These are phyloP conservation scores for Synanceia verrucosa DNA, from an alignment of 2,797 vertebrate species.

Conservation along the genomic window DNA sequence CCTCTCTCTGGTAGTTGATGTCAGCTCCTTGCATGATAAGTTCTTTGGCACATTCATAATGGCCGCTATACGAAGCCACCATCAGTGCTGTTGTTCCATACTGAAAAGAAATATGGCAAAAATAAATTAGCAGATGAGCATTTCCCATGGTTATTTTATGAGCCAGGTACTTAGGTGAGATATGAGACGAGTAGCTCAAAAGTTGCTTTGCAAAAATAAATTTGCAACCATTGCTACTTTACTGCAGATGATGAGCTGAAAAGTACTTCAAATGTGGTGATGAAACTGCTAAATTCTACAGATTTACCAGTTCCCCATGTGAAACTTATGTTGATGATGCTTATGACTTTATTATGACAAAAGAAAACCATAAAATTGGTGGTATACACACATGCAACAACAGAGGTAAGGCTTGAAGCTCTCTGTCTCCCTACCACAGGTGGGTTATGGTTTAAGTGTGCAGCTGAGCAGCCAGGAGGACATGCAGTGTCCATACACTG, in stretches of 20 bases:
- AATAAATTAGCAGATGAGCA: background rate
- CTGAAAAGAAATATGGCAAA: conserved; percentile 72
- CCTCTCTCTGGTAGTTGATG: conserved; percentile 97
- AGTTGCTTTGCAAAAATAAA: background rate
- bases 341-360: background rate
- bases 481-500: conserved; percentile 87
- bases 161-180: background rate
- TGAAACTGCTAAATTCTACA: background rate
- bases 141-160: background rate
- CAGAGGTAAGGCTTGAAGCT: conserved; percentile 29
- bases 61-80: conserved; percentile 93
- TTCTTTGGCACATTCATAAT: conserved; percentile 90
- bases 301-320: no score
- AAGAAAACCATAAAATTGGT: background rate
- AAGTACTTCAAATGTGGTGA: background rate
- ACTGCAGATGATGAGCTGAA: background rate
- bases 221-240: background rate
- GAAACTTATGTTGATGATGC: no score
- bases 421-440: conserved; percentile 50
- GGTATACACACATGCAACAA: conserved; percentile 30
- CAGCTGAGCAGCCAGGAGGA: conserved; percentile 54
- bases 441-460: conserved; percentile 59
- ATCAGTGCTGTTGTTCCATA: conserved; percentile 94
- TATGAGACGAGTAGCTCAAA: background rate
- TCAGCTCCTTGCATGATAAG: conserved; percentile 96